Evolutionary conservation across 2,888 invertebrate genomes (phyloP), one percentile per base, ranked within the genome.

Genomic region (Tuta absoluta): DNA sequence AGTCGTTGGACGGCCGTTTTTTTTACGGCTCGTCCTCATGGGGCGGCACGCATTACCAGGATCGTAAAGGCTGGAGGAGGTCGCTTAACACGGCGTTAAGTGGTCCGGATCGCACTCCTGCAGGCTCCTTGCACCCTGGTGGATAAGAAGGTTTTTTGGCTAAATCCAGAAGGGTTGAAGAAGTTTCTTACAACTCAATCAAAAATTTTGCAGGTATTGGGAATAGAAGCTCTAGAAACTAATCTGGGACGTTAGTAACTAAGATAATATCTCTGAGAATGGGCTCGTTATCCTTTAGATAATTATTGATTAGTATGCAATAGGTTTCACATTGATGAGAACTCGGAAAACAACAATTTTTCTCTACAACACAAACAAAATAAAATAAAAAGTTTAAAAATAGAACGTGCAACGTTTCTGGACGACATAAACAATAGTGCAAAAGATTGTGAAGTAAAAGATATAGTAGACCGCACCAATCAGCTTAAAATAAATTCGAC

Each of bases 41-140:
- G 66, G 78, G 79, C 62, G 76, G 38, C 38, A 51, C 33, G 19
- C 75, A 78, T 82, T 82, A 85, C 79, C 70, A 72, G 79, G 77
- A 61, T 77, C 80, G 81, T 84, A 82, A 82, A 82, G 75, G 71
- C 76, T 73, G 72, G 74, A 77, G 71, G 77, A 82, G 80, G 81
- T 81, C 80, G 76, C 75, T 79, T 83, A 81, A 83, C 81, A 76
- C 79, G 73, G 74, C 75, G 81, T 79, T 84, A 82, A 82, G 79
- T 78, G 80, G 77, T 68, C 72, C 74, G 77, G 76, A 74, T 33
- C 33, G 72, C 76, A 70, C 71, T 73, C 66, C 70, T 68, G 60
- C 65, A 21, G 38, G 17, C 24, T 61, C 19, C 17, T 28, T 24
- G 23, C 19, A 11, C 59, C 61, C 48, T 61, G 45, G 48, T 48